Conservation (phyloP, 1,140 invertebrate species). For the Pogonomyrmex californicus region DNA sequence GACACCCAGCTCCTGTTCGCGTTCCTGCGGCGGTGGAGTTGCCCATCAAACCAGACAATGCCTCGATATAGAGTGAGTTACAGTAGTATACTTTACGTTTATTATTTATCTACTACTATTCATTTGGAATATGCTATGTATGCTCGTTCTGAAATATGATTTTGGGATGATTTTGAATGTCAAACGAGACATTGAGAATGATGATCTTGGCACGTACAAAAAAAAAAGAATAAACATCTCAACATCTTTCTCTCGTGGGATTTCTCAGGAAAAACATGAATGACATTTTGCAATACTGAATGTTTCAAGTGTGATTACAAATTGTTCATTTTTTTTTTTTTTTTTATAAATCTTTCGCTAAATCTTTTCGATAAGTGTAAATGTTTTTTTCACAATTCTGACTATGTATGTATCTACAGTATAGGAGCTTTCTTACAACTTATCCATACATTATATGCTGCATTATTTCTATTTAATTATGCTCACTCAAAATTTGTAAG, state of each 20-base stretch:
- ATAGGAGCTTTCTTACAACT: background rate
- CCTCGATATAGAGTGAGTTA: conserved; percentile 88
- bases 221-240: conserved; percentile 10
- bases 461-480: background rate
- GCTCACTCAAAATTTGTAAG: background rate
- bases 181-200: background rate
- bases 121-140: background rate
- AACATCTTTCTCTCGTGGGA: conserved; percentile 22
- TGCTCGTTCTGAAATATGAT: conserved; percentile 1
- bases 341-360: no score
- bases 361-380: background rate
- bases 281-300: no score
- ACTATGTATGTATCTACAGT: background rate
- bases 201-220: background rate
- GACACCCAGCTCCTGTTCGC: conserved; percentile 91
- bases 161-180: conserved; percentile 37
- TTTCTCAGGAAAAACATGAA: conserved; percentile 9
- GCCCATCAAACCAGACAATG: conserved; percentile 92
- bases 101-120: background rate
- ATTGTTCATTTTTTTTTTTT: background rate
- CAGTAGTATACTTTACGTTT: background rate
- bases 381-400: background rate
- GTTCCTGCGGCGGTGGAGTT: conserved; percentile 96
- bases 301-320: background rate
- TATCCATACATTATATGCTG: background rate